phyloP scores from a whole-genome alignment of 2,113 vertebrate genomes.

The Myotis brandtii region DNA sequence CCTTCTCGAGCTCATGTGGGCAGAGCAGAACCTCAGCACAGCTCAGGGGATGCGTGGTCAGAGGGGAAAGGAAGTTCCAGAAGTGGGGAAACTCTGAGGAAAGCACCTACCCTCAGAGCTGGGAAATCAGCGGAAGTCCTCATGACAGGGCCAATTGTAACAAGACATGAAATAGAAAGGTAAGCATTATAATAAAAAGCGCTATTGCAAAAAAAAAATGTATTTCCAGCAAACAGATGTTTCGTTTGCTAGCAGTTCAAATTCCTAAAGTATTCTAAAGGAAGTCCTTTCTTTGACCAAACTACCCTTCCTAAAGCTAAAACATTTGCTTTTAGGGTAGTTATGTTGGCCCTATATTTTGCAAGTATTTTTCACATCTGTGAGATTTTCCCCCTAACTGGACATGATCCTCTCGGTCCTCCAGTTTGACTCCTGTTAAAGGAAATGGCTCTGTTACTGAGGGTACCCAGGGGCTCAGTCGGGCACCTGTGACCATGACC shows the following conservation, averaged over 20 bases:
- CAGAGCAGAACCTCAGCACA: background rate
- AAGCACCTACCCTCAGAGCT: background rate
- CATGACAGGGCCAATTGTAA: background rate
- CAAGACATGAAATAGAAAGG: background rate
- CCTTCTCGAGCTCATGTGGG: background rate
- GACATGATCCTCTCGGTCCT: background rate
- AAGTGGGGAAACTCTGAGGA: constrained; percentile 1
- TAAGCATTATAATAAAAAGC: background rate
- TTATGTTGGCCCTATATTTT: background rate
- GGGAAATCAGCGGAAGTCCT: background rate
- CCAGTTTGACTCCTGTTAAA: background rate
- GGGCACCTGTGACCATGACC: background rate
- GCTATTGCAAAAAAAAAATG: background rate
- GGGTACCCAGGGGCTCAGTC: background rate
- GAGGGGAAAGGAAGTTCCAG: background rate
- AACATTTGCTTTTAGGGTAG: background rate
- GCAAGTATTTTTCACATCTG: background rate
- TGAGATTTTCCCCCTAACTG: background rate
- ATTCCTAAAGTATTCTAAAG: background rate
- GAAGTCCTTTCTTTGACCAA: background rate
- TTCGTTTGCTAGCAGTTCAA: background rate
- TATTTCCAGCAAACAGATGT: background rate
- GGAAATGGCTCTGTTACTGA: background rate
- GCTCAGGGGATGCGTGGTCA: background rate
- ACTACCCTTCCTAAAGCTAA: background rate